Percentiles rank a stretch among this genome's conserved stretches.
phyloP scores from a whole-genome alignment of 2,797 vertebrate genomes.

The Falco rusticolus region DNA sequence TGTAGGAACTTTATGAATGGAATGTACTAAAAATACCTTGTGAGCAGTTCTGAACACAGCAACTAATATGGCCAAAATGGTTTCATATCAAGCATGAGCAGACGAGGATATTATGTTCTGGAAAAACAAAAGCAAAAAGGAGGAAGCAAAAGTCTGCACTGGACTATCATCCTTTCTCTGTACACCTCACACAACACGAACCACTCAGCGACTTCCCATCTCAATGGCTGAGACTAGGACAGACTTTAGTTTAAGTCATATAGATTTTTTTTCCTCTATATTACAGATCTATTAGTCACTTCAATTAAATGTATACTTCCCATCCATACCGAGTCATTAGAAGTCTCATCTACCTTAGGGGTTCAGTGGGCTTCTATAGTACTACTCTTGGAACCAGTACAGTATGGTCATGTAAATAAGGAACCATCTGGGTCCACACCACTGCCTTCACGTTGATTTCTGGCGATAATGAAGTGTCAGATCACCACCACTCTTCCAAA shows the following conservation, averaged over 20 bases:
- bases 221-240: slow-evolving; percentile 54
- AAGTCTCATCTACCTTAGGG: slow-evolving; percentile 74
- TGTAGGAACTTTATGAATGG: slow-evolving; percentile 72
- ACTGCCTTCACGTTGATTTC: slow-evolving; percentile 91
- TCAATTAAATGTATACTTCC: slow-evolving; percentile 69
- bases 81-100: slow-evolving; percentile 69
- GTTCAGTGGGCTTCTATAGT: slow-evolving; percentile 79
- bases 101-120: slow-evolving; percentile 45
- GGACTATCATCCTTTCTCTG: slow-evolving; percentile 67
- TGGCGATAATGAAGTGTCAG: slow-evolving; percentile 98
- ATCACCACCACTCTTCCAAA: slow-evolving; percentile 99
- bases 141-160: slow-evolving; percentile 69
- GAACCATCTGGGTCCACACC: not conserved
- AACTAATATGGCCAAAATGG: slow-evolving; percentile 32
- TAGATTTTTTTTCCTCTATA: slow-evolving; percentile 73
- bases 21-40: slow-evolving; percentile 81
- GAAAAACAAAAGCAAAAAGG: slow-evolving; percentile 29
- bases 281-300: slow-evolving; percentile 78
- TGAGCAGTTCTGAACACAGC: slow-evolving; percentile 40
- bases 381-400: slow-evolving; percentile 76
- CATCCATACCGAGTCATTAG: slow-evolving; percentile 68
- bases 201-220: slow-evolving; percentile 48
- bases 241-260: slow-evolving; percentile 72
- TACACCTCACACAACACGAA: slow-evolving; percentile 56
- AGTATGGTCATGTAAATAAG: slow-evolving; percentile 57